Evolutionary conservation across 2,888 invertebrate species (phyloP).

Genomic region (Dione juno): DNA sequence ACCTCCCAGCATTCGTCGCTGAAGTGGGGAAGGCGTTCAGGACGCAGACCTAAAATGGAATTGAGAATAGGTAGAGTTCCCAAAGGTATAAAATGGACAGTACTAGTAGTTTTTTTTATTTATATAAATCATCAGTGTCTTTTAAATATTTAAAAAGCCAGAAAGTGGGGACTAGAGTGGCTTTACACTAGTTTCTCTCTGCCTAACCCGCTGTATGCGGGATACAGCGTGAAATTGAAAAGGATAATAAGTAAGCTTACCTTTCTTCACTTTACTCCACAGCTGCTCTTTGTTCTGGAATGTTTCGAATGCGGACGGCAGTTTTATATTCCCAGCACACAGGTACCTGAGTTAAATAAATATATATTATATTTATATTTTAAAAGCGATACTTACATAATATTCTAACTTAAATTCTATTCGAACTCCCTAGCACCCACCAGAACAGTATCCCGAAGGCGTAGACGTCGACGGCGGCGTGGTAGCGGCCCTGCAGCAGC

Average conservation of each 20-base stretch:
- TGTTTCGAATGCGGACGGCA: conserved; percentile 91
- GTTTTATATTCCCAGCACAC: conserved; percentile 90
- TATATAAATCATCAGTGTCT: too few relatives aligned
- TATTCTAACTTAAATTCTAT: too few relatives aligned
- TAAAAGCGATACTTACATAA: too few relatives aligned
- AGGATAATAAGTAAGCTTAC: conserved; percentile 66
- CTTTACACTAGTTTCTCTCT: too few relatives aligned
- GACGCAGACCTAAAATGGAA: conserved; percentile 87
- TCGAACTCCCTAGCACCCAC: too few relatives aligned
- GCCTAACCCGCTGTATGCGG: too few relatives aligned
- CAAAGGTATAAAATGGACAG: too few relatives aligned
- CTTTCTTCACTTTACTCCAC: conserved; percentile 92
- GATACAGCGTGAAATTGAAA: too few relatives aligned
- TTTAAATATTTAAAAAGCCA: too few relatives aligned
- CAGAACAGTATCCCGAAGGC: conserved; percentile 95
- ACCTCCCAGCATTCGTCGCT: conserved; percentile 91
- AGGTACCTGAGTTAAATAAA: conserved; percentile 82
- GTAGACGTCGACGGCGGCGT: conserved; percentile 93
- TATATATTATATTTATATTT: background rate
- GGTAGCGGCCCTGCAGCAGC: conserved; percentile 90
- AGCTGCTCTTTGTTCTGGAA: conserved; percentile 94
- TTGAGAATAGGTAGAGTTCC: too few relatives aligned
- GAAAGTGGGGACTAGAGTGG: too few relatives aligned
- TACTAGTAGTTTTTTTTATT: too few relatives aligned
- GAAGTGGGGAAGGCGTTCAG: conserved; percentile 90